Conservation (phyloP, 2,888 invertebrate genomes). For the Sceliomorpha sp. region DNA sequence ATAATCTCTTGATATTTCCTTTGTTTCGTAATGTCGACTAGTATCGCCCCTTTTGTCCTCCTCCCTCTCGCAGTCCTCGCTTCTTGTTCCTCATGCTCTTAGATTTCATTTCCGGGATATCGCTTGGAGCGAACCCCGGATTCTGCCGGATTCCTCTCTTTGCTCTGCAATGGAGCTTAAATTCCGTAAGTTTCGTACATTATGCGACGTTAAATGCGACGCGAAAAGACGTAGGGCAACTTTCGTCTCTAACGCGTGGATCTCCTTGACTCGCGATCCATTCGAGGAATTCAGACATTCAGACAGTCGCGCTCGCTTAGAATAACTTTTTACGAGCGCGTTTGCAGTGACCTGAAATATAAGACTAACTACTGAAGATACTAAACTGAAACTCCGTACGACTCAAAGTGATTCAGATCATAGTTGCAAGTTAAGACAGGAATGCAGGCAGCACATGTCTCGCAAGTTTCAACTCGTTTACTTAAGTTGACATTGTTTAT, state of each 20-base stretch:
- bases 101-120: conserved; percentile 60
- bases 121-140: conserved; percentile 36
- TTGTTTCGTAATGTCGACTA: conserved; percentile 32
- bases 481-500: too few relatives aligned
- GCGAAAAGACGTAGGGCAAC: background rate
- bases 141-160: too few relatives aligned
- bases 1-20: conserved; percentile 20
- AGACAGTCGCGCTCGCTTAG: too few relatives aligned
- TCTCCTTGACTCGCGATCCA: background rate
- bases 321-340: too few relatives aligned
- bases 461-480: too few relatives aligned
- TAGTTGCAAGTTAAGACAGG: too few relatives aligned
- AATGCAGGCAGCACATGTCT: too few relatives aligned
- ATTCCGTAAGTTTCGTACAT: conserved; percentile 27
- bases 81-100: conserved; percentile 19
- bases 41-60: conserved; percentile 11
- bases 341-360: too few relatives aligned
- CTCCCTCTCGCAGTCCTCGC: background rate
- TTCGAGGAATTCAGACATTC: background rate
- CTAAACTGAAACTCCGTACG: too few relatives aligned
- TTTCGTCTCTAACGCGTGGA: too few relatives aligned
- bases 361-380: too few relatives aligned
- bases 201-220: background rate
- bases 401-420: too few relatives aligned
- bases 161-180: conserved; percentile 15